Base-by-base conservation (phyloP, 1,140 invertebrate genomes). In the Drosophila dunni region DNA sequence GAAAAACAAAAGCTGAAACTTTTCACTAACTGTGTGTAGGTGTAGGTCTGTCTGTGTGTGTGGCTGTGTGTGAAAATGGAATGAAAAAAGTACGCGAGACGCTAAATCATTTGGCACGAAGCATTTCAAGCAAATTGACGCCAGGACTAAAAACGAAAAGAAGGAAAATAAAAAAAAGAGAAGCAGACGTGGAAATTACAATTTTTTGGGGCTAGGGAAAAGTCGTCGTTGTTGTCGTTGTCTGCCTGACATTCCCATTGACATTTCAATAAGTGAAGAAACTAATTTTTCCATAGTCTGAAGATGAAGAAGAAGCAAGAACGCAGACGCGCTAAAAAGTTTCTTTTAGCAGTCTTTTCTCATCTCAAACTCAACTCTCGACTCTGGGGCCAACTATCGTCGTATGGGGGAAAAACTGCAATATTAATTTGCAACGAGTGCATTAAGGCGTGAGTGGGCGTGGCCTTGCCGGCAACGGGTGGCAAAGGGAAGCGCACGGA, bases 231-330 rank as follows among this genome's bases (percentile, higher is more conserved):
- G 45, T 46, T 20, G 33, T 29, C 33, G 13, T 45, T n/a, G 6
- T 33, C 34, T 74, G 81, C 71, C 65, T 82, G 81, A 84, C 81
- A 84, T 88, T 73, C 71, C 83, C 83, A 89, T 82, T 88, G 83
- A 88, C 83, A 88, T 88, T 88, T 88, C 83, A 88, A 88, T 88
- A 88, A 88, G 83, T 89, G 84, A 88, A 89, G 83, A 88, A 86
- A 88, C 83, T 88, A 88, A 88, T 88, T 89, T 88, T 89, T 86
- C 24, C 24, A 29, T 29, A 29, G 24, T 29, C 38, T n/a, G 9
- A 58, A 65, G 15, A 24, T 7, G 20, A 38, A 62, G 1, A 50
- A 42, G 71, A 60, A 66, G 66, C 56, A 62, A 11, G 20, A 38
- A 64, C 20, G 45, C 77, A 72, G 62, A 58, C 61, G 54, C 65